phyloP scores from a whole-genome alignment of 2,888 invertebrate genomes.

The Lasioglossum oenotherae region DNA sequence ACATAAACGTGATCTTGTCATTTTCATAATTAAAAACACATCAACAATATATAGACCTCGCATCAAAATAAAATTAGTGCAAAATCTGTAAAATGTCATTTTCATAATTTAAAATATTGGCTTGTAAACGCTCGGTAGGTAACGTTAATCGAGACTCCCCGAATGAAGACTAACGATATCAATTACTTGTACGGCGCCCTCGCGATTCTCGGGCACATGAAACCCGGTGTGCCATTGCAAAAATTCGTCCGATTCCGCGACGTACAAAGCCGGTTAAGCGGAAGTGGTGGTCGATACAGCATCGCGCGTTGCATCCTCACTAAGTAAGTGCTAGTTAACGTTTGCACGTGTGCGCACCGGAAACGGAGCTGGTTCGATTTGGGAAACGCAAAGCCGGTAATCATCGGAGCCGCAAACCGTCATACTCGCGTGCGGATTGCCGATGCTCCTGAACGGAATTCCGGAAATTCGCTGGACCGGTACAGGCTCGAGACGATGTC shows the following conservation, averaged over 20 bases:
- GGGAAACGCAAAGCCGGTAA: slow-evolving; percentile 9
- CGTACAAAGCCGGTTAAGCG: slow-evolving; percentile 60
- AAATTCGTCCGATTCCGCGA: slow-evolving; percentile 33
- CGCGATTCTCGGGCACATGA: too few relatives aligned
- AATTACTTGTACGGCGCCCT: too few relatives aligned
- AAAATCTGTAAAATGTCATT: too few relatives aligned
- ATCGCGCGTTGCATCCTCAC: slow-evolving; percentile 24
- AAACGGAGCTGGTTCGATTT: not conserved
- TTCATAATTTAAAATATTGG: too few relatives aligned
- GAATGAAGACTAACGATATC: too few relatives aligned
- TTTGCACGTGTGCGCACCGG: slow-evolving; percentile 14
- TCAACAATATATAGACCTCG: too few relatives aligned
- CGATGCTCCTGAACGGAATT: not conserved
- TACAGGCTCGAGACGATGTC: not conserved
- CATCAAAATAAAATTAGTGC: too few relatives aligned
- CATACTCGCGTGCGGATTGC: slow-evolving; percentile 6
- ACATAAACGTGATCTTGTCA: too few relatives aligned
- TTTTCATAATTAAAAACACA: too few relatives aligned
- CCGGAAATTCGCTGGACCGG: not conserved
- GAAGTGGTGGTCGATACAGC: slow-evolving; percentile 39
- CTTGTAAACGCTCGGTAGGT: too few relatives aligned
- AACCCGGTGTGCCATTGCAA: too few relatives aligned
- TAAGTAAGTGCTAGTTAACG: slow-evolving; percentile 67
- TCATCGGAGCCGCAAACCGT: not conserved
- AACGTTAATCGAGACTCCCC: too few relatives aligned